Conservation (phyloP, 2,888 invertebrate genomes). For the Dynastes grantii region DNA sequence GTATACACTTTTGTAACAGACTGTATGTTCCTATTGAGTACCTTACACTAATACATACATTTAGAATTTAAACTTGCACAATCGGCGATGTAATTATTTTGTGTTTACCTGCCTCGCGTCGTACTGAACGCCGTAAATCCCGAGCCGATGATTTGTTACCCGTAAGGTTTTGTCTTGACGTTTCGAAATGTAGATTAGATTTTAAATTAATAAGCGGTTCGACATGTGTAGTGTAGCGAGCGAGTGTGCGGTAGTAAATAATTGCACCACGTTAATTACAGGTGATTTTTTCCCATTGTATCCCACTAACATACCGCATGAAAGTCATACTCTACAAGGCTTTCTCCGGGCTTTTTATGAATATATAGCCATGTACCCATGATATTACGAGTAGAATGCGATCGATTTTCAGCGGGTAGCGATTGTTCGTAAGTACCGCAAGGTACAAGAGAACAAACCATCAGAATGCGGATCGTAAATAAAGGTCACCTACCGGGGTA, state of each 20-base stretch:
- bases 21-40: not conserved
- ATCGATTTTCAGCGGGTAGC: slow-evolving; percentile 22
- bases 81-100: slow-evolving; percentile 17
- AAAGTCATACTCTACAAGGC: slow-evolving; percentile 11
- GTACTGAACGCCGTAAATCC: slow-evolving; percentile 23
- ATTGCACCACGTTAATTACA: slow-evolving; percentile 28
- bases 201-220: slow-evolving; percentile 25
- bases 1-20: no score
- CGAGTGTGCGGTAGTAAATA: slow-evolving; percentile 24
- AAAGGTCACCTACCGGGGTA: not conserved
- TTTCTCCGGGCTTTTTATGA: slow-evolving; percentile 28
- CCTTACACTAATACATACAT: not conserved
- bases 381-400: slow-evolving; percentile 6
- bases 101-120: slow-evolving; percentile 12
- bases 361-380: not conserved
- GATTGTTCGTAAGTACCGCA: not conserved
- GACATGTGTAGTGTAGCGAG: slow-evolving; percentile 6
- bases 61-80: slow-evolving; percentile 14
- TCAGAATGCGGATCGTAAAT: not conserved
- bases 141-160: slow-evolving; percentile 26
- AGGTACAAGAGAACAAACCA: slow-evolving; percentile 7
- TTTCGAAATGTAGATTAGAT: slow-evolving; percentile 40
- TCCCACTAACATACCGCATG: not conserved
- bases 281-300: slow-evolving; percentile 2
- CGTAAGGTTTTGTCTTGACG: slow-evolving; percentile 21